phyloP scores from a whole-genome alignment of 2,888 invertebrate species.

The Pterostichus madidus region DNA sequence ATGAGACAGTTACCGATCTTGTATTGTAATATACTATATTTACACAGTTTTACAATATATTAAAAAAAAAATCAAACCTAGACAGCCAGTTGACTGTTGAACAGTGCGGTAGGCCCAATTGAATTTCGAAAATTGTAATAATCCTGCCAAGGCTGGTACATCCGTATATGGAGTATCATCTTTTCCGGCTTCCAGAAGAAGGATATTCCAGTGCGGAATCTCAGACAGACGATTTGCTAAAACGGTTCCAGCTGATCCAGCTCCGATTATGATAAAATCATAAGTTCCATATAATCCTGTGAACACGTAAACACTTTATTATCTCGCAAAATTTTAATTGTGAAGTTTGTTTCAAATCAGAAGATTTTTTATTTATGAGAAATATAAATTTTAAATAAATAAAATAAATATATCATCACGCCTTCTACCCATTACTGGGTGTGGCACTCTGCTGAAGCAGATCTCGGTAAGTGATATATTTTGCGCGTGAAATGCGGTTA shows the following conservation, averaged over 20 bases:
- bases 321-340: background rate
- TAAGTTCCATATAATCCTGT: constrained; percentile 70
- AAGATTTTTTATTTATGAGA: too few relatives aligned
- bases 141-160: constrained; percentile 73
- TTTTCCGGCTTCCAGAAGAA: constrained; percentile 72
- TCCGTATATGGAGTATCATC: constrained; percentile 71
- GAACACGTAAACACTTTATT: background rate
- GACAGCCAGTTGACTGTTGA: constrained; percentile 73
- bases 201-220: constrained; percentile 71
- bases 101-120: constrained; percentile 76
- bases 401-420: too few relatives aligned
- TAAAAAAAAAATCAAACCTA: constrained; percentile 53
- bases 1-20: too few relatives aligned
- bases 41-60: too few relatives aligned
- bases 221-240: constrained; percentile 75
- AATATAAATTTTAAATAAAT: too few relatives aligned
- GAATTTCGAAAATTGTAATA: constrained; percentile 73
- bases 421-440: too few relatives aligned
- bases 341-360: too few relatives aligned
- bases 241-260: constrained; percentile 73
- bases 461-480: too few relatives aligned
- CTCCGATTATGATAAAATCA: constrained; percentile 71
- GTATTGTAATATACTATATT: too few relatives aligned
- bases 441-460: too few relatives aligned
- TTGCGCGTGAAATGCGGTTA: too few relatives aligned